phyloP scores from a whole-genome alignment of 2,113 vertebrate species.

The Nibea albiflora region DNA sequence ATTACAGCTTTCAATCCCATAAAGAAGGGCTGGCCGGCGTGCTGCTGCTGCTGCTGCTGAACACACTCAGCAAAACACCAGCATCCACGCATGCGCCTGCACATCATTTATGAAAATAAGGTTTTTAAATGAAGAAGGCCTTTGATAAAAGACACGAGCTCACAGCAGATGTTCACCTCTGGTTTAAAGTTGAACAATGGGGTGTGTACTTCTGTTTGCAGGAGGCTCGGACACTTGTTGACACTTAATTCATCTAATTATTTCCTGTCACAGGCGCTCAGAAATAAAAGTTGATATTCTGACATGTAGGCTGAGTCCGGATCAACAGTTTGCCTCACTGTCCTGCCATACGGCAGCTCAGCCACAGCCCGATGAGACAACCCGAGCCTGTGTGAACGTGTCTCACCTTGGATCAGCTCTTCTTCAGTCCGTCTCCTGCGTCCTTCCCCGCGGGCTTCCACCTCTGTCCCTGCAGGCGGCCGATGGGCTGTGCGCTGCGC shows the following conservation, averaged over 20 bases:
- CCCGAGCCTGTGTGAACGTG: not conserved
- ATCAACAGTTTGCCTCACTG: not conserved
- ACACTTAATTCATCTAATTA: not conserved
- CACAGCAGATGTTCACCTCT: constrained; percentile 7
- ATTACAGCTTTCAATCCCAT: constrained; percentile 59
- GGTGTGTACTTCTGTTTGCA: no score
- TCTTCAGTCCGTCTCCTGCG: constrained; percentile 5
- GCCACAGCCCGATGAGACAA: not conserved
- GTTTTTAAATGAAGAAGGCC: not conserved
- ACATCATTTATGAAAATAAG: not conserved
- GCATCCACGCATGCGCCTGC: constrained; percentile 51
- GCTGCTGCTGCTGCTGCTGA: constrained; percentile 1
- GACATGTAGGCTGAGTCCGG: not conserved
- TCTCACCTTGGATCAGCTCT: constrained; percentile 23
- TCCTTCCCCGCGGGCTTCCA: not conserved
- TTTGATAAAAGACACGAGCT: not conserved
- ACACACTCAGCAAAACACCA: no score
- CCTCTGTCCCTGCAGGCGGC: constrained; percentile 24
- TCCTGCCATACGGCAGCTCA: constrained; percentile 30
- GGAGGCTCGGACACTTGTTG: constrained; percentile 39
- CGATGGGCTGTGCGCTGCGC: constrained; percentile 32
- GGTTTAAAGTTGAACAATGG: not conserved
- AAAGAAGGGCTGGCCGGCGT: constrained; percentile 36
- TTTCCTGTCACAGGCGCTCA: not conserved
- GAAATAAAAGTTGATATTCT: not conserved